A percentile compares a stretch with the other conserved stretches of the same genome.
These are phyloP conservation scores for Entomobrya proxima DNA, from an alignment of 2,888 invertebrate species.

Conservation along the genomic window DNA sequence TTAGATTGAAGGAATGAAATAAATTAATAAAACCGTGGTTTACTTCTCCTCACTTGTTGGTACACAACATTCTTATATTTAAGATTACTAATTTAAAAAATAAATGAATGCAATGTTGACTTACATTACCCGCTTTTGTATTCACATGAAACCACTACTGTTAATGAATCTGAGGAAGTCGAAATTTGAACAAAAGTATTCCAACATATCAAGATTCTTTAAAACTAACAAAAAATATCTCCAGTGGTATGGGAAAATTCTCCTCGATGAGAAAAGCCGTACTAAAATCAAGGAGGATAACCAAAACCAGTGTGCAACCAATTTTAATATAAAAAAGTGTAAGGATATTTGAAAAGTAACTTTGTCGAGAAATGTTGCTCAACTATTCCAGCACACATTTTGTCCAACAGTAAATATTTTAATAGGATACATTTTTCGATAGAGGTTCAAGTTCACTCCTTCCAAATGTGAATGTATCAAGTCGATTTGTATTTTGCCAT, in stretches of 20 bases:
- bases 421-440: too few relatives aligned
- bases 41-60: neutral
- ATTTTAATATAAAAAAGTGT: neutral
- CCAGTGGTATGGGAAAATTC: too few relatives aligned
- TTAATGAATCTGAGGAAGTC: neutral
- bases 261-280: too few relatives aligned
- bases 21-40: too few relatives aligned
- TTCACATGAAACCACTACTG: too few relatives aligned
- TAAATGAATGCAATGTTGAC: constrained; percentile 10
- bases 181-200: neutral
- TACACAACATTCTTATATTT: neutral
- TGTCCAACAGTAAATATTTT: neutral
- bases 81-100: neutral
- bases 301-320: neutral
- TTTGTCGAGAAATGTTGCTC: neutral
- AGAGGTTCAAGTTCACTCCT: too few relatives aligned
- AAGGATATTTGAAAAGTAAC: neutral
- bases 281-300: too few relatives aligned
- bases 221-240: neutral
- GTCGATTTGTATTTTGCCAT: neutral
- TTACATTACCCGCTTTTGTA: neutral
- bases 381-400: neutral
- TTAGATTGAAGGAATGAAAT: constrained; percentile 12
- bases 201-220: neutral
- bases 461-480: too few relatives aligned